These are phyloP conservation scores for Pachyrhynchus sulphureomaculatus DNA, from an alignment of 1,140 invertebrate species.

Conservation along the genomic window DNA sequence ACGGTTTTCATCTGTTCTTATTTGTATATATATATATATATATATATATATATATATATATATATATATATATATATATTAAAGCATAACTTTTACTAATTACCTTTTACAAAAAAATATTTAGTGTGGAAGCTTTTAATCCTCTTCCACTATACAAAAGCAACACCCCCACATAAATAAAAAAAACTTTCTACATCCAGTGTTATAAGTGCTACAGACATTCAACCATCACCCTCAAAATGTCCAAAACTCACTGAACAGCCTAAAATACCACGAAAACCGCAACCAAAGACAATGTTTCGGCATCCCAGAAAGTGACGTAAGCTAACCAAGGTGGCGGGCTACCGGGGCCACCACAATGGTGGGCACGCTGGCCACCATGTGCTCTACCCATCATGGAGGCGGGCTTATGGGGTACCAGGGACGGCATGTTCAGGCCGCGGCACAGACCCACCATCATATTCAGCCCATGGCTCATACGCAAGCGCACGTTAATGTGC, in stretches of 20 bases:
- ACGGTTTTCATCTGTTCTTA: too few species aligned
- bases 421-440: conserved; percentile 43
- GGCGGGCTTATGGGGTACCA: conserved; percentile 45
- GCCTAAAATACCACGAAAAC: conserved; percentile 17
- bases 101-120: too few species aligned
- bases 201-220: background rate
- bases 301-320: conserved; percentile 34
- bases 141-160: too few species aligned
- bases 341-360: conserved; percentile 48
- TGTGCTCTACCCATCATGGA: conserved; percentile 50
- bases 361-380: conserved; percentile 45
- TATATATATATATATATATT: too few species aligned
- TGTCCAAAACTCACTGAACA: background rate
- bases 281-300: conserved; percentile 23
- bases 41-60: too few species aligned
- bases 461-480: conserved; percentile 36
- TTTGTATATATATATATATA: too few species aligned
- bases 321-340: conserved; percentile 45
- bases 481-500: conserved; percentile 41
- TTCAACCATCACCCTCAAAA: conserved; percentile 20
- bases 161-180: too few species aligned
- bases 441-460: conserved; percentile 41
- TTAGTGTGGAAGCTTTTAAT: too few species aligned
- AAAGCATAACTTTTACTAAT: too few species aligned
- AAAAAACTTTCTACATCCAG: background rate